These are phyloP conservation scores for Hystrix brachyura DNA, from an alignment of 2,113 vertebrate species.

Conservation along the genomic window DNA sequence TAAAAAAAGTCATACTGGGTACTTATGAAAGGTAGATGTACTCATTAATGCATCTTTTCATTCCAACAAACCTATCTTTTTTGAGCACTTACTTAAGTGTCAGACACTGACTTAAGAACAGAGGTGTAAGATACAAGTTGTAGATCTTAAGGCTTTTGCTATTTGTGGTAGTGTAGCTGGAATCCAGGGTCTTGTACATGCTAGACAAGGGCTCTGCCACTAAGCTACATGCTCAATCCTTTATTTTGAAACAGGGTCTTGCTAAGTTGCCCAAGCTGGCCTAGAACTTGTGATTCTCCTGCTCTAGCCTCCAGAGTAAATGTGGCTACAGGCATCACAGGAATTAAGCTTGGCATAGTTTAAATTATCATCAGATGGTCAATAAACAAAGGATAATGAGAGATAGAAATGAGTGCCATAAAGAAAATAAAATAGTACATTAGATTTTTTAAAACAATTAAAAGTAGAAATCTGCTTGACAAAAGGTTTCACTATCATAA, in stretches of 20 bases:
- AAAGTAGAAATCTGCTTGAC: neutral
- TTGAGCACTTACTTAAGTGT: neutral
- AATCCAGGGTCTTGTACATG: neutral
- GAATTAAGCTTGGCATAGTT: neutral
- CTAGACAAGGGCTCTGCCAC: neutral
- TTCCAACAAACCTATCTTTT: neutral
- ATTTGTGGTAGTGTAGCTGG: neutral
- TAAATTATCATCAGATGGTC: neutral
- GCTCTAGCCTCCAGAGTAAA: neutral
- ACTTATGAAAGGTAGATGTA: neutral
- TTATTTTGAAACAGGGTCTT: neutral
- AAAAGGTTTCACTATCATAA: slow-evolving; percentile 20
- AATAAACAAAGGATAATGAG: slow-evolving; percentile 32
- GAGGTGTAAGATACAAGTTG: neutral
- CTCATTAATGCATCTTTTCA: neutral
- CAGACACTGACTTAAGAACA: slow-evolving; percentile 19
- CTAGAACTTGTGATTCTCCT: neutral
- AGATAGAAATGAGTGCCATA: neutral
- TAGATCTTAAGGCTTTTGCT: neutral
- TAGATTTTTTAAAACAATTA: neutral
- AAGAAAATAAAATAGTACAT: slow-evolving; percentile 11
- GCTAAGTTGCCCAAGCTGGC: neutral
- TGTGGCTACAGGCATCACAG: neutral
- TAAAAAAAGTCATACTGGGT: neutral
- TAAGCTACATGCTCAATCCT: neutral